Percentiles rank a stretch among this genome's conserved stretches.
Evolutionary conservation across 2,113 vertebrate genomes (phyloP).

Genomic region (Mobula hypostoma): DNA sequence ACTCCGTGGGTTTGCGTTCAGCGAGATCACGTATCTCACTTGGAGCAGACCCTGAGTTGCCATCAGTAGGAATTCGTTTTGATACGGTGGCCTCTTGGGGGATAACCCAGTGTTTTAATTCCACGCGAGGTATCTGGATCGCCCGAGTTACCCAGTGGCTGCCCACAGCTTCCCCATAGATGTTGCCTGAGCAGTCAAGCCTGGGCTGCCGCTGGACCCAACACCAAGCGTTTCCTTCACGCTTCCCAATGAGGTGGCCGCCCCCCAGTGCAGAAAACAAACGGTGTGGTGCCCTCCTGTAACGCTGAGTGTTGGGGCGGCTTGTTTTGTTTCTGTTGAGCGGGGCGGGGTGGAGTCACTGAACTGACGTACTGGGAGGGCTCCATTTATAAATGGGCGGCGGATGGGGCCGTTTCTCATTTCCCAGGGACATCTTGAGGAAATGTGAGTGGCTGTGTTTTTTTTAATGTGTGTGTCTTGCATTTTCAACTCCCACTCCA

Average conservation of each 20-base stretch:
- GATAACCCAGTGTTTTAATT: background rate
- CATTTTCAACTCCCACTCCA: background rate
- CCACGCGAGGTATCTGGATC: background rate
- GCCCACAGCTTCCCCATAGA: background rate
- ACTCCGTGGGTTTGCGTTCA: background rate
- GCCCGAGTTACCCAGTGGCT: background rate
- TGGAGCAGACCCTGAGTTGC: background rate
- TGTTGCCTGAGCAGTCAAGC: background rate
- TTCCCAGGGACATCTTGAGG: constrained; percentile 3
- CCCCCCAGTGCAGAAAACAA: background rate
- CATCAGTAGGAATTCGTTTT: background rate
- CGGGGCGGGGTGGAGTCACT: constrained; percentile 26
- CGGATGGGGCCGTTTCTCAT: constrained; percentile 2
- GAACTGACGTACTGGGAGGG: constrained; percentile 23
- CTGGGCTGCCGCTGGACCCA: no score
- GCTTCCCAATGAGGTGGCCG: background rate
- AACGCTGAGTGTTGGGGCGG: background rate
- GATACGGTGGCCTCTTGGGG: background rate
- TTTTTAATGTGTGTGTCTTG: background rate
- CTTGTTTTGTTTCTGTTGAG: constrained; percentile 7
- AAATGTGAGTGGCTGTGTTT: background rate
- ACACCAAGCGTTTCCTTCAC: background rate
- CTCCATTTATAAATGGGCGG: constrained; percentile 25
- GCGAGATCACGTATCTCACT: background rate
- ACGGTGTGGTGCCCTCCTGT: background rate